Evolutionary conservation across 2,113 vertebrate genomes (phyloP), one percentile per base, ranked within the genome.

Genomic region (Osmerus eperlanus): DNA sequence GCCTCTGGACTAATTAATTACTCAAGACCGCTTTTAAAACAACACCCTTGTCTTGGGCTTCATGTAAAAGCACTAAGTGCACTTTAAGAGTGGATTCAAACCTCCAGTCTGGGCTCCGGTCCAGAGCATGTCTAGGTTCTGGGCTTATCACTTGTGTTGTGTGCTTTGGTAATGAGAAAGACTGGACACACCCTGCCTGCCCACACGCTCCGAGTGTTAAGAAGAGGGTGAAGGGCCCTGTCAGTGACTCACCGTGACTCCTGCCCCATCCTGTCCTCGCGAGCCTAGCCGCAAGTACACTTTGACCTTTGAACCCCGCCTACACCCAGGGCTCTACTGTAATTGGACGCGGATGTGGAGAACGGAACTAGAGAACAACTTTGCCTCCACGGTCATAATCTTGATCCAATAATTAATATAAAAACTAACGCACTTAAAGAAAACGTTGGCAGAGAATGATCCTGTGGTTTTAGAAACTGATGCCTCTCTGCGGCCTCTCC

Each of bases 141-240:
- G 7, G 15, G 32, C 70, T 87, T 86, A 81, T 87, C 71, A 66
- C 3, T 52, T 32, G 15, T 53, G 36, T 47, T 47, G 51, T 67
- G 67, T 28, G 21, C 54, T 29, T 23, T 73, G 78, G 80, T 85
- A 73, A 81, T 85, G 71, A 73, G 75, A 78, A 78, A 76, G 65
- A 64, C 75, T 58, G 2, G 51, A 68, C 72, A 77, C 81, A 80
- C 85, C 79, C 76, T 69, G 58, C 59, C 56, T 2, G 32, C 18
- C 52, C 70, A 47, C 72, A 71, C 67, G 25, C 36, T 56, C 65
- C 23, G 32, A 3, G 51, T 61, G 75, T 54, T 82, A 76, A 78
- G 8, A 23, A 18, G 15, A 70, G 72, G 78, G 12, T 51, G 13
- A 32, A 76, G 71, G 16, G 60, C 67, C 25, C 11, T 62, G 84